Evolutionary conservation across 2,113 vertebrate species (phyloP), one percentile per base, ranked within the genome.

Genomic region (Lamprologus ornatipinnis): DNA sequence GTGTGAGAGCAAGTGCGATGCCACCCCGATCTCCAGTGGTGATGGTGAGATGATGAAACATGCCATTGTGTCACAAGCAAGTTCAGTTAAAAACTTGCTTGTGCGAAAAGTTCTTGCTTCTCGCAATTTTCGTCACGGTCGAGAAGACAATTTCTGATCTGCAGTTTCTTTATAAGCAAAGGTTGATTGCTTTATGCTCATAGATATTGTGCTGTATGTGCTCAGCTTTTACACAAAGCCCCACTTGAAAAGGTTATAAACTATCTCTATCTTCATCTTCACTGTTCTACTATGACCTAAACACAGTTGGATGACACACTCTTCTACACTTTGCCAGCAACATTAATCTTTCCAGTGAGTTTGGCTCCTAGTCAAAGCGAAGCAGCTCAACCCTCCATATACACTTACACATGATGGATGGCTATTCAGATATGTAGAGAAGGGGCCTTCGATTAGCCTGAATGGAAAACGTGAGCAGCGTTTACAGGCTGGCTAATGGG

Each of bases 1-100:
- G 95, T 99, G 99, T 90, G 98, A 99, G 95, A 99, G 98, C 95
- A 99, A 98, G 97, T 99, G 99, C 94, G 98, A 99, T 80, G 97
- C 97, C 93, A 97, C 96, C 57, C 99, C 98, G 37, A 97, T 98
- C 96, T 95, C 97, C 89, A 98, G 96, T 51, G 96, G 97, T 37
- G 99, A 99, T 95, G 99, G 99, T 99, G 93, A 97, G 97, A 95
- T 8, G 13, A 40, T 15, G 9, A 58, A 26, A 26, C 40, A 2
- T 37, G 45, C 17, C 73, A 23, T 40, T 7, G 31, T 65, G 31
- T 84, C 58, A 63, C 28, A 63, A 60, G 26, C 57, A 60, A 60
- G 57, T 60, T 33, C 9, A 28, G 55, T 63, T 12, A 89, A 60
- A 6, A 37, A 13, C 45, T 26, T 19, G 21, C 13, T n/a, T 45